A percentile compares a stretch with the other conserved stretches of the same genome.
Conservation (phyloP, 2,888 invertebrate species). For the Adelognathus sp. region DNA sequence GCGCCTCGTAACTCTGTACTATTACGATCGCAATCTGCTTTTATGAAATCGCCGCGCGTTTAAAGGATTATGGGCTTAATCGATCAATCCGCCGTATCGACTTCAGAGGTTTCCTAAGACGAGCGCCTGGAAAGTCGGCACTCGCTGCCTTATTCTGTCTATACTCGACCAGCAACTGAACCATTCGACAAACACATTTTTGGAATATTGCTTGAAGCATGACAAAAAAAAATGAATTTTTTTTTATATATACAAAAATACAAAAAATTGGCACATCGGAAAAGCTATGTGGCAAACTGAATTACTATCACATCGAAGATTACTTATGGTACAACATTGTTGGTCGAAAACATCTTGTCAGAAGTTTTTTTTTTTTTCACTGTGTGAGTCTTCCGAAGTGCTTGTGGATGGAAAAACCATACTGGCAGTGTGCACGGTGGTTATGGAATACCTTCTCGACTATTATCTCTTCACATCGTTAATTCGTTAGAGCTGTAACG, state of each 20-base stretch:
- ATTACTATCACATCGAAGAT: constrained; percentile 57
- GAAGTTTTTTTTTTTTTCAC: constrained; percentile 5
- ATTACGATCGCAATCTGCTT: constrained; percentile 42
- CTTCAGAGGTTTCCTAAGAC: constrained; percentile 49
- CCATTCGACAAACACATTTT: too few species aligned
- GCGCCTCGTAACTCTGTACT: constrained; percentile 4
- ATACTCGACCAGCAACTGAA: too few species aligned
- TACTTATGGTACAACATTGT: constrained; percentile 23
- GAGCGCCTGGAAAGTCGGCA: not conserved
- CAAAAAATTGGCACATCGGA: constrained; percentile 78
- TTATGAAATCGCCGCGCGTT: constrained; percentile 45
- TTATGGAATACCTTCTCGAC: not conserved
- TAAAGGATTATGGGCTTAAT: constrained; percentile 56
- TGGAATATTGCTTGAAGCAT: too few species aligned
- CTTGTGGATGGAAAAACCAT: constrained; percentile 13
- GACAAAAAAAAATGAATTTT: too few species aligned
- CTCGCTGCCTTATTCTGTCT: too few species aligned
- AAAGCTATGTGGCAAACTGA: constrained; percentile 59
- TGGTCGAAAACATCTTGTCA: constrained; percentile 13
- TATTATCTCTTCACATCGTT: not conserved
- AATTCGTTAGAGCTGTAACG: not conserved
- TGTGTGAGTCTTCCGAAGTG: constrained; percentile 5
- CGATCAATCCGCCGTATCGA: constrained; percentile 51
- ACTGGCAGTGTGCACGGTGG: constrained; percentile 37
- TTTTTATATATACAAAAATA: constrained; percentile 78